These are phyloP conservation scores for Zelostemma sp. DNA, from an alignment of 1,140 invertebrate species.

Conservation along the genomic window DNA sequence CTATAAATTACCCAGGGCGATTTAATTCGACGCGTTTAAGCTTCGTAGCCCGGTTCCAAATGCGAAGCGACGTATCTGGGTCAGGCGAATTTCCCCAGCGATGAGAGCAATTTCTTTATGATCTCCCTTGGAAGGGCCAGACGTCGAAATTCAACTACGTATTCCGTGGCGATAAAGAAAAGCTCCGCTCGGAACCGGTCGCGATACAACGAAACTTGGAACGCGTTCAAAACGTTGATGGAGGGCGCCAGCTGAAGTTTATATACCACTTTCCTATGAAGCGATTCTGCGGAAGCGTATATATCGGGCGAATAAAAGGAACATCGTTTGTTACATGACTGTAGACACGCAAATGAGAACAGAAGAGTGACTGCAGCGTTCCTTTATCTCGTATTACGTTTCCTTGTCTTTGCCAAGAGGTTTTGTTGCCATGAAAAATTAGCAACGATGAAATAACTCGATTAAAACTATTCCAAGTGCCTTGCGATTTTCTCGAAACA, in stretches of 20 bases:
- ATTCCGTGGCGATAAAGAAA: slow-evolving; percentile 47
- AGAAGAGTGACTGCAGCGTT: slow-evolving; percentile 32
- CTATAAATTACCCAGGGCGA: slow-evolving; percentile 19
- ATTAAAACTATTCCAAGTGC: too few relatives aligned
- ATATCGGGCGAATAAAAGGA: slow-evolving; percentile 42
- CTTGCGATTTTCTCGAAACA: too few relatives aligned
- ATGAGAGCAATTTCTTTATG: slow-evolving; percentile 40
- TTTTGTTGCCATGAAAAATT: too few relatives aligned
- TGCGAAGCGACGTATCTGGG: neutral
- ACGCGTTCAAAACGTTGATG: slow-evolving; percentile 62
- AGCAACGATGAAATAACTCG: too few relatives aligned
- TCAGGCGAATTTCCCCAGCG: slow-evolving; percentile 14
- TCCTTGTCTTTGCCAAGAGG: too few relatives aligned
- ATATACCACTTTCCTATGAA: slow-evolving; percentile 40
- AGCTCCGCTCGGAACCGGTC: slow-evolving; percentile 26
- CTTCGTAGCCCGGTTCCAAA: slow-evolving; percentile 5
- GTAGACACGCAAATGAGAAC: slow-evolving; percentile 26
- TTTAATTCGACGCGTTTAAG: slow-evolving; percentile 27
- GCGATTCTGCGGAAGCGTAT: slow-evolving; percentile 8
- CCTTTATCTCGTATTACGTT: too few relatives aligned
- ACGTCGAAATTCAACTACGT: slow-evolving; percentile 35
- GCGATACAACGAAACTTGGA: slow-evolving; percentile 60
- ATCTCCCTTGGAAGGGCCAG: slow-evolving; percentile 26
- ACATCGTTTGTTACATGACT: slow-evolving; percentile 42
- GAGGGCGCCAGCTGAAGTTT: slow-evolving; percentile 52